These are phyloP conservation scores for Vidua chalybeata DNA, from an alignment of 2,113 vertebrate genomes.

Conservation along the genomic window DNA sequence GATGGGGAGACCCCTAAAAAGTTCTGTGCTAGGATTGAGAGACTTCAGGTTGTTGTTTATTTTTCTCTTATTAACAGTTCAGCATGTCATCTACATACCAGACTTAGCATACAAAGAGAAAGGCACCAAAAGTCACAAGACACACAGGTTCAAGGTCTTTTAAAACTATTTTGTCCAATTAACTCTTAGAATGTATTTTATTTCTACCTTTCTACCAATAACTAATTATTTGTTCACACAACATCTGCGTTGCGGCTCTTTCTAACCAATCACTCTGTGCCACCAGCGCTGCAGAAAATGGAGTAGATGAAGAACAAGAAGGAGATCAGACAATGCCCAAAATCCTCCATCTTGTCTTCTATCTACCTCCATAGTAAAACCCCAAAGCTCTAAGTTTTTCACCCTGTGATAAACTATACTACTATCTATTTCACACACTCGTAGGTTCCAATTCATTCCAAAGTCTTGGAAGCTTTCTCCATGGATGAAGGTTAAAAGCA, in stretches of 20 bases:
- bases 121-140: too few relatives aligned
- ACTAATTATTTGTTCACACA: background rate
- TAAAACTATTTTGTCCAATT: too few relatives aligned
- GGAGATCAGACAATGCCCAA: background rate
- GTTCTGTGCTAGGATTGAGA: background rate
- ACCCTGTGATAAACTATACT: too few relatives aligned
- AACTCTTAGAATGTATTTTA: too few relatives aligned
- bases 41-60: too few relatives aligned
- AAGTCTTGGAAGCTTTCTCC: background rate
- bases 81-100: too few relatives aligned
- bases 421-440: background rate
- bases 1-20: background rate
- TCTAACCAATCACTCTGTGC: background rate
- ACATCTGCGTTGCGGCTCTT: background rate
- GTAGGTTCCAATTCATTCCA: background rate
- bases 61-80: too few relatives aligned
- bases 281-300: background rate
- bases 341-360: background rate
- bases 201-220: background rate
- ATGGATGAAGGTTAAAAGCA: background rate
- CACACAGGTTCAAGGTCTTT: too few relatives aligned
- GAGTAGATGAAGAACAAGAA: background rate
- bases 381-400: too few relatives aligned
- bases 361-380: too few relatives aligned
- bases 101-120: too few relatives aligned